Conservation (phyloP, 2,888 invertebrate genomes). For the Cephus runcator region DNA sequence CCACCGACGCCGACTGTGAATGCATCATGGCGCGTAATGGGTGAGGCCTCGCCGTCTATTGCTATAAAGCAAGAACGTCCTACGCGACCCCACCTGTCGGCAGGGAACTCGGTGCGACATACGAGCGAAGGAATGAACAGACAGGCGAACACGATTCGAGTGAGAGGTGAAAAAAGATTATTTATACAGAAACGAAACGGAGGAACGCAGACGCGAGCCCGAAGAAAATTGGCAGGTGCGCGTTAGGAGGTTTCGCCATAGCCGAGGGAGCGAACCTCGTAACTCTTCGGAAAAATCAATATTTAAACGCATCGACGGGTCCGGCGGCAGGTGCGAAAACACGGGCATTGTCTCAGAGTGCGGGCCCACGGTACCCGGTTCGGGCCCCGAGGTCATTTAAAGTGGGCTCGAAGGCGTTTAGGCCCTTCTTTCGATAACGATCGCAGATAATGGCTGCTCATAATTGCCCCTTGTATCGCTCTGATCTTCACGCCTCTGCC, state of each 20-base stretch:
- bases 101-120: constrained; percentile 26
- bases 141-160: too few relatives aligned
- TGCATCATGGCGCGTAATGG: constrained; percentile 53
- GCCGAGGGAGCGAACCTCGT: not conserved
- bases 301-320: constrained; percentile 37
- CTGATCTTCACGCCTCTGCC: not conserved
- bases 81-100: constrained; percentile 62
- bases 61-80: constrained; percentile 60
- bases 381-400: not conserved
- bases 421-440: not conserved
- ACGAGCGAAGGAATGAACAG: not conserved
- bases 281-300: constrained; percentile 33
- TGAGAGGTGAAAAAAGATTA: too few relatives aligned
- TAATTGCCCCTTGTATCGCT: constrained; percentile 1
- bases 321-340: constrained; percentile 50
- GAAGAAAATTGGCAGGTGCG: constrained; percentile 43
- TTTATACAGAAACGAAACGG: too few relatives aligned
- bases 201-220: too few relatives aligned
- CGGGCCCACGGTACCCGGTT: constrained; percentile 17
- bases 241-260: not conserved
- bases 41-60: constrained; percentile 55
- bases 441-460: not conserved
- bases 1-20: constrained; percentile 37
- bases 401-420: not conserved
- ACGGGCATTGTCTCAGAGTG: constrained; percentile 35